A percentile compares a stretch with the other conserved stretches of the same genome.
Evolutionary conservation across 2,113 vertebrate genomes (phyloP).

Genomic region (Mormyrus iriodes): DNA sequence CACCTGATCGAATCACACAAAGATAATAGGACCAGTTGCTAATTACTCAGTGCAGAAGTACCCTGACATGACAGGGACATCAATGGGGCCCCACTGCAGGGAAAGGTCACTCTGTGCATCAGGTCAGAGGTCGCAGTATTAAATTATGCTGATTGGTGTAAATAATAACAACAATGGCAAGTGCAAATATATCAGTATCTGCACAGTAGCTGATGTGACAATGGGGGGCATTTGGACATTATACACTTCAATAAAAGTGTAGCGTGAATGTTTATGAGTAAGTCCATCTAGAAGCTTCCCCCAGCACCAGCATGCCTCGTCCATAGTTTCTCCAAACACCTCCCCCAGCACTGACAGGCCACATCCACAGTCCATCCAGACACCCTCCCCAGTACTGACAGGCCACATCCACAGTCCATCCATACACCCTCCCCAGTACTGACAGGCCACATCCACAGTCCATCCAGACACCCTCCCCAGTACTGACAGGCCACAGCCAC

Average conservation of each 20-base stretch:
- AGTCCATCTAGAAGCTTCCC: background rate
- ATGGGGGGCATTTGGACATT: background rate
- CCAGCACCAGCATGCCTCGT: no score
- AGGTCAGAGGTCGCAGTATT: background rate
- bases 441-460: background rate
- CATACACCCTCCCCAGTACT: no score
- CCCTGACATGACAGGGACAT: constrained; percentile 1
- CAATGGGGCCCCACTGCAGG: background rate
- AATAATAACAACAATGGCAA: constrained; percentile 6
- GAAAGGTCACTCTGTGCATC: constrained; percentile 2
- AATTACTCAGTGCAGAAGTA: constrained; percentile 16
- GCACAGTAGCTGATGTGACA: background rate
- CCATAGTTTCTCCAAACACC: no score
- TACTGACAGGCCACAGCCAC: background rate
- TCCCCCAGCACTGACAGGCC: no score
- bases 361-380: background rate
- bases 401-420: no score
- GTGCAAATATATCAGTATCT: background rate
- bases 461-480: background rate
- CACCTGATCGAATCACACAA: constrained; percentile 9
- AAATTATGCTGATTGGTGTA: background rate
- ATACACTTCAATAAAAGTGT: background rate
- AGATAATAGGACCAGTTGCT: constrained; percentile 7
- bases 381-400: background rate
- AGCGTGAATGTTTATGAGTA: no score